phyloP scores from a whole-genome alignment of 2,888 invertebrate genomes.

The Apoderus coryli region DNA sequence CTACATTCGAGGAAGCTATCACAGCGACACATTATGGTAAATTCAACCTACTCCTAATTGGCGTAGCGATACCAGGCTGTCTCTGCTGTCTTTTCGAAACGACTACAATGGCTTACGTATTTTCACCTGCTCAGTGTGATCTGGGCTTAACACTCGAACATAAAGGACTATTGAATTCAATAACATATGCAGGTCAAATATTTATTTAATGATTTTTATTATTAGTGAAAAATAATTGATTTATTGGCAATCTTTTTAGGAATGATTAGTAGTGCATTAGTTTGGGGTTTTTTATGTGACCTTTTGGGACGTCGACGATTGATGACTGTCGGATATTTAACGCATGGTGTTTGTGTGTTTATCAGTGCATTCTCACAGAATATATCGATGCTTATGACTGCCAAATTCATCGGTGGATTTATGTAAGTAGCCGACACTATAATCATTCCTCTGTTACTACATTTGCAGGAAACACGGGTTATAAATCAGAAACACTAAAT shows the following conservation, averaged over 20 bases:
- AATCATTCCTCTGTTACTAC: too few species aligned
- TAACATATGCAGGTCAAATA: slow-evolving; percentile 51
- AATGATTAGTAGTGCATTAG: slow-evolving; percentile 57
- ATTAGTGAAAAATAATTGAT: neutral
- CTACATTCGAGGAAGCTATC: slow-evolving; percentile 59
- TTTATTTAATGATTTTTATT: slow-evolving; percentile 7
- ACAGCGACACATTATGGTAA: slow-evolving; percentile 51
- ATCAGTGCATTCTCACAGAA: slow-evolving; percentile 49
- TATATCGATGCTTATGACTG: slow-evolving; percentile 48
- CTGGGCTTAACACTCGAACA: slow-evolving; percentile 48
- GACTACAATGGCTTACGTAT: slow-evolving; percentile 54
- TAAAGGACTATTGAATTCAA: slow-evolving; percentile 55
- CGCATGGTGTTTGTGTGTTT: slow-evolving; percentile 48
- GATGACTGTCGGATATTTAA: slow-evolving; percentile 48
- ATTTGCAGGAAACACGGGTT: too few species aligned
- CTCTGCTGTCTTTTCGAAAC: slow-evolving; percentile 55
- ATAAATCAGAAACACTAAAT: too few species aligned
- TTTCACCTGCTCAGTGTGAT: slow-evolving; percentile 62
- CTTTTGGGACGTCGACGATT: slow-evolving; percentile 54
- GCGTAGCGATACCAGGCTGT: slow-evolving; percentile 46
- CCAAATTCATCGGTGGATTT: slow-evolving; percentile 60
- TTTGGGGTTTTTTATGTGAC: slow-evolving; percentile 69
- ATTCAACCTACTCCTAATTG: slow-evolving; percentile 43
- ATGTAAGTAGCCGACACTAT: slow-evolving; percentile 57
- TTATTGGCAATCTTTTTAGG: slow-evolving; percentile 34